Percentiles rank a stretch among this genome's conserved stretches.
These are phyloP conservation scores for Drosophila lowei DNA, from an alignment of 1,140 invertebrate genomes.

Conservation along the genomic window DNA sequence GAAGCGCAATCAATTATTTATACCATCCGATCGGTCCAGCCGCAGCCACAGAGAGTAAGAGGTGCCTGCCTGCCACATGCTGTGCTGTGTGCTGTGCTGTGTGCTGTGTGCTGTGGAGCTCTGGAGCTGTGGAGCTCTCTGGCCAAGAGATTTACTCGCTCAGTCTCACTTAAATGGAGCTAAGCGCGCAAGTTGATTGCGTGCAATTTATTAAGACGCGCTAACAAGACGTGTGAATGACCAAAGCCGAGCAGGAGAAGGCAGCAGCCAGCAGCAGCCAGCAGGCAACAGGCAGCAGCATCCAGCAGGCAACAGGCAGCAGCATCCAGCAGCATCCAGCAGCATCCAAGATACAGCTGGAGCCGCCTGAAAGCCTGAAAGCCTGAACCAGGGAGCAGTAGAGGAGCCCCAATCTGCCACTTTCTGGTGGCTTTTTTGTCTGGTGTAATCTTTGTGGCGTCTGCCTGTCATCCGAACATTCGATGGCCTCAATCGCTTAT, in stretches of 20 bases:
- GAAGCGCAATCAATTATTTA: slow-evolving; percentile 82
- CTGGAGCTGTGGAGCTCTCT: slow-evolving; percentile 37
- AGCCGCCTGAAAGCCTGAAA: too few relatives aligned
- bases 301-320: too few relatives aligned
- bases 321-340: too few relatives aligned
- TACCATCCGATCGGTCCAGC: slow-evolving; percentile 66
- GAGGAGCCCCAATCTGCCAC: too few relatives aligned
- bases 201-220: slow-evolving; percentile 83
- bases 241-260: slow-evolving; percentile 70
- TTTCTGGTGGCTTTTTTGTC: too few relatives aligned
- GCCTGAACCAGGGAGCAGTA: too few relatives aligned
- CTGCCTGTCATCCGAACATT: too few relatives aligned
- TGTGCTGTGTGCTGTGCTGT: slow-evolving; percentile 18
- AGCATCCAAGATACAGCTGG: too few relatives aligned
- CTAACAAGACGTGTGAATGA: slow-evolving; percentile 83
- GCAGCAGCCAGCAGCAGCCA: not conserved
- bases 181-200: slow-evolving; percentile 80
- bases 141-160: slow-evolving; percentile 77
- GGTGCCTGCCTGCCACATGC: slow-evolving; percentile 69
- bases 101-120: slow-evolving; percentile 14
- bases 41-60: slow-evolving; percentile 53
- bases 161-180: slow-evolving; percentile 74
- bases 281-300: too few relatives aligned
- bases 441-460: too few relatives aligned
- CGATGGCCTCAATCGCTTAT: too few relatives aligned